Base-by-base conservation (phyloP, 1,140 invertebrate species). In the Periplaneta americana region DNA sequence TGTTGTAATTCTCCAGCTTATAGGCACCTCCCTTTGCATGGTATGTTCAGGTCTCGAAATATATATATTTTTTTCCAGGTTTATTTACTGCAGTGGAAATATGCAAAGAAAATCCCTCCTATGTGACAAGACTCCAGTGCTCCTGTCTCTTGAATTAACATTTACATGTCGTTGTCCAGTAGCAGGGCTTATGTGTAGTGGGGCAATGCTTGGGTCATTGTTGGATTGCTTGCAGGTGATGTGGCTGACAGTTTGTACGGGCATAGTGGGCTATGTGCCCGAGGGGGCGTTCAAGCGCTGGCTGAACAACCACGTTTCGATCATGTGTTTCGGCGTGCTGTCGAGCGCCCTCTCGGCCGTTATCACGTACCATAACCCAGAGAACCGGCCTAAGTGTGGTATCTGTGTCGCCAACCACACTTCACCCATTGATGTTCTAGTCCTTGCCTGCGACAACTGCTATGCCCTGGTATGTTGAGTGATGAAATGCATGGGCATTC, bases 341-440 rank as follows among this genome's bases (percentile, higher is more conserved):
- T 96, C 96, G 74, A 93, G 96, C 77, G 95, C 96, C 36, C 92
- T 98, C 78, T 97, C 96, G 11, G 93, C 96, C 57, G 96, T 98
- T 83, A 94, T 98, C 82, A 96, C 92, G 32, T 98, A 98, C 89
- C 96, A 98, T 89, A 96, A 97, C 87, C 88, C 91, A 75, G 92
- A 95, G 86, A 96, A 97, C 88, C 92, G 91, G 83, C 96, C 97
- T 34, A 89, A 91, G 82, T 90, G 89, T 81, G 97, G 98, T 37
- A 99, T 99, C 85, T 99, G 98, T 90, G 98, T 99, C 31, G 98
- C 99, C 77, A 99, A 99, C 91, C 99, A 99, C 88, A 99, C 99
- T 0, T 99, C 98, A 81, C 99, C 98, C 2, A 98, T 99, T 83
- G 98, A 99, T 89, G 98, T 98, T 74, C 92, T 99, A 81, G 94